phyloP scores from a whole-genome alignment of 2,888 invertebrate species.

The Lordiphosa fenestrarum region DNA sequence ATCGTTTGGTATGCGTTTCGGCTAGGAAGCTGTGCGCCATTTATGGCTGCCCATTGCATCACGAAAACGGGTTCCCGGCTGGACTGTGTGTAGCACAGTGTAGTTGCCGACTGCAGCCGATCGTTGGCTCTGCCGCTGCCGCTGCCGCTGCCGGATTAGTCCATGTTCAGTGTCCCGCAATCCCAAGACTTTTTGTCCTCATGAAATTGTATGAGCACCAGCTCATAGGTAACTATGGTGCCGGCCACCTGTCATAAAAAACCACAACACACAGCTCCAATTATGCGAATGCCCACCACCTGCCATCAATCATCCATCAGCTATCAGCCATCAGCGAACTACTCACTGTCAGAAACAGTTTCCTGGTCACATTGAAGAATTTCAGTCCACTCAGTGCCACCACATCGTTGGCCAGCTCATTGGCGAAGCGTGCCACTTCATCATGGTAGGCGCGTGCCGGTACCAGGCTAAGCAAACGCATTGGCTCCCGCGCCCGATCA shows the following conservation, averaged over 20 bases:
- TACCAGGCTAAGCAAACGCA: conserved; percentile 79
- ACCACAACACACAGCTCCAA: conserved; percentile 1
- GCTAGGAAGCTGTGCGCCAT: conserved; percentile 56
- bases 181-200: conserved; percentile 76
- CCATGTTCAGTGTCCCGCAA: conserved; percentile 45
- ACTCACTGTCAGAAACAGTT: conserved; percentile 75
- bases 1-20: conserved; percentile 32
- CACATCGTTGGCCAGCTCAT: conserved; percentile 61
- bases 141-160: background rate
- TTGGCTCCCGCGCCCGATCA: conserved; percentile 81
- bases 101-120: background rate
- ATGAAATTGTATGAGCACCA: conserved; percentile 83
- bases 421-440: conserved; percentile 28
- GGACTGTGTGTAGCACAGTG: conserved; percentile 35
- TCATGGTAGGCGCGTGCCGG: conserved; percentile 78
- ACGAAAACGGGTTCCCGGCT: conserved; percentile 28
- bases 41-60: conserved; percentile 38
- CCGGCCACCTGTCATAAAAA: conserved; percentile 81
- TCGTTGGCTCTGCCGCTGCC: background rate
- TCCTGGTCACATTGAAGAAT: conserved; percentile 78
- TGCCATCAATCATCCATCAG: conserved; percentile 18
- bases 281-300: background rate
- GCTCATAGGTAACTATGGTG: conserved; percentile 83
- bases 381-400: conserved; percentile 77
- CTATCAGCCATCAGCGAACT: background rate